These are phyloP conservation scores for Linyphia triangularis DNA, from an alignment of 2,888 invertebrate genomes.

Conservation along the genomic window DNA sequence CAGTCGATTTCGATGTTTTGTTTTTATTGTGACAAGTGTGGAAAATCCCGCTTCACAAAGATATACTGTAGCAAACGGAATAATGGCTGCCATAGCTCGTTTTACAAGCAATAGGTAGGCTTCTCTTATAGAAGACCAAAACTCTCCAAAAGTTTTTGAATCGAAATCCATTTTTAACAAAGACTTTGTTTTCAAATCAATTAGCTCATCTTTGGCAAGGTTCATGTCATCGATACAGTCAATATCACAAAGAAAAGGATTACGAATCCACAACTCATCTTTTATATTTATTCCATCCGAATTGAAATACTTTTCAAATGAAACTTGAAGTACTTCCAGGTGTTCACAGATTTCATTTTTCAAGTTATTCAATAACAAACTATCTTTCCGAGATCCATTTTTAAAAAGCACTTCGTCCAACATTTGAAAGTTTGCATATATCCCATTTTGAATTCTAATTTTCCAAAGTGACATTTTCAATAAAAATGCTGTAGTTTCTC, in stretches of 20 bases:
- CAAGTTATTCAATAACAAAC: slow-evolving; percentile 54
- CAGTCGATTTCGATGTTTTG: slow-evolving; percentile 55
- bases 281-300: slow-evolving; percentile 54
- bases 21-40: slow-evolving; percentile 46
- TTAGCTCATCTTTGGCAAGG: slow-evolving; percentile 59
- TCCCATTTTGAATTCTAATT: slow-evolving; percentile 63
- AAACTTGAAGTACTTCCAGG: no score
- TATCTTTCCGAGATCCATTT: slow-evolving; percentile 45
- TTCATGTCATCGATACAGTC: slow-evolving; percentile 68
- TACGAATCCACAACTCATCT: slow-evolving; percentile 67
- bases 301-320: no score
- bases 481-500: no score
- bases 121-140: no score
- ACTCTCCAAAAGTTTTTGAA: no score
- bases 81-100: slow-evolving; percentile 58
- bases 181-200: slow-evolving; percentile 54
- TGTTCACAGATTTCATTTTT: no score
- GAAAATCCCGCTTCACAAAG: no score
- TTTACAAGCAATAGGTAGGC: slow-evolving; percentile 65
- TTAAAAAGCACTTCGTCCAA: slow-evolving; percentile 50
- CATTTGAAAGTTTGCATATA: slow-evolving; percentile 67
- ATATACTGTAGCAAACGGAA: slow-evolving; percentile 62
- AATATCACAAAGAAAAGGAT: slow-evolving; percentile 65
- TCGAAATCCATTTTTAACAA: slow-evolving; percentile 56
- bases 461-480: no score